A percentile compares a stretch with the other conserved stretches of the same genome.
Conservation (phyloP, 2,113 vertebrate species). For the Macquaria australasica region DNA sequence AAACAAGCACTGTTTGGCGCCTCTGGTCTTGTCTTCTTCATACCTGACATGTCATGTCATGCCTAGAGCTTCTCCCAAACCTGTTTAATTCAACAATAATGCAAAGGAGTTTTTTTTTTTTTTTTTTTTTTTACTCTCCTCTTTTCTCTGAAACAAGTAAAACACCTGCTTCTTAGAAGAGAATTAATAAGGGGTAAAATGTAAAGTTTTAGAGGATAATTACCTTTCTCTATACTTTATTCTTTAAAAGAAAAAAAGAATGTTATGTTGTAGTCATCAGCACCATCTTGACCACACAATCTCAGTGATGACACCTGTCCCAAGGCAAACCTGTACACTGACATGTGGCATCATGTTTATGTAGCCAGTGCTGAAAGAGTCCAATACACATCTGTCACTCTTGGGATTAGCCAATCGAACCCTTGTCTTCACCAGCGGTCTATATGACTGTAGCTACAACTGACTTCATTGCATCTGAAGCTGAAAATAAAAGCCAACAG, state of each 20-base stretch:
- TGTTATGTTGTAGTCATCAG: background rate
- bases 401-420: background rate
- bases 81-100: slow-evolving; percentile 87
- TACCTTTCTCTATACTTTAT: background rate
- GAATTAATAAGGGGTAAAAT: background rate
- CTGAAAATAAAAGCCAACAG: slow-evolving; percentile 16
- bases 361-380: slow-evolving; percentile 1
- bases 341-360: slow-evolving; percentile 43
- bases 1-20: slow-evolving; percentile 93
- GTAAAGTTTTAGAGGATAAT: background rate
- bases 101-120: slow-evolving; percentile 61
- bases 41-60: slow-evolving; percentile 96
- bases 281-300: slow-evolving; percentile 22
- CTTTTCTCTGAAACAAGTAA: slow-evolving; percentile 39
- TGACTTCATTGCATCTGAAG: background rate
- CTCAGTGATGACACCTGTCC: slow-evolving; percentile 50
- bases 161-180: slow-evolving; percentile 48
- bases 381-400: slow-evolving; percentile 31
- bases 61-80: slow-evolving; percentile 88
- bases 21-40: slow-evolving; percentile 99
- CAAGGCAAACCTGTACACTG: slow-evolving; percentile 35
- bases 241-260: background rate
- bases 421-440: background rate
- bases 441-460: background rate
- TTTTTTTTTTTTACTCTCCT: slow-evolving; percentile 36